phyloP scores from a whole-genome alignment of 2,797 vertebrate species.

The Kryptopterus vitreolus region DNA sequence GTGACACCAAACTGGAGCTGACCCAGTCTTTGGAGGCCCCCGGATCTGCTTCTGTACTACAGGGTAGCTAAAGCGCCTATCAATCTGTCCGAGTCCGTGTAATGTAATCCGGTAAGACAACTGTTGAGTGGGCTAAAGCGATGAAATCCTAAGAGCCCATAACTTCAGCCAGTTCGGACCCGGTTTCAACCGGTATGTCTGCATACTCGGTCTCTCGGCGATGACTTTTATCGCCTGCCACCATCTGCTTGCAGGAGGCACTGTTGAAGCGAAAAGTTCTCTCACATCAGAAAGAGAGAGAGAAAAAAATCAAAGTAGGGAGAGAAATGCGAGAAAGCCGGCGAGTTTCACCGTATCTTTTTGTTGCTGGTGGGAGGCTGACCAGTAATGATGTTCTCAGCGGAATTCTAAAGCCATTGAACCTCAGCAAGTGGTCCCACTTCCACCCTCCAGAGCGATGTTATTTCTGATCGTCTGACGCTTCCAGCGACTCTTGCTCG shows the following conservation, averaged over 20 bases:
- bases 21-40: no score
- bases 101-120: background rate
- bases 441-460: conserved; percentile 44
- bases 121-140: conserved; percentile 9
- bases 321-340: background rate
- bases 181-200: background rate
- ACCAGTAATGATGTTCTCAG: conserved; percentile 40
- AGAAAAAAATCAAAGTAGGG: background rate
- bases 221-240: conserved; percentile 30
- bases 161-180: conserved; percentile 12
- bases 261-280: conserved; percentile 12
- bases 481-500: conserved; percentile 43
- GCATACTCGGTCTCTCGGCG: conserved; percentile 25
- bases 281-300: conserved; percentile 2
- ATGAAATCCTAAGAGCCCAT: background rate
- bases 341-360: background rate
- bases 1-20: no score
- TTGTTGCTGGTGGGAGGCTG: conserved; percentile 5
- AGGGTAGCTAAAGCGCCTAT: background rate
- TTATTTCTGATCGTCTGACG: conserved; percentile 55
- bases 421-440: conserved; percentile 31
- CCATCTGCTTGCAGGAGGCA: conserved; percentile 45
- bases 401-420: conserved; percentile 40
- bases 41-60: no score
- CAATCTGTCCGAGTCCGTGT: background rate